Conservation (phyloP, 2,113 vertebrate genomes). For the Podilymbus podiceps region DNA sequence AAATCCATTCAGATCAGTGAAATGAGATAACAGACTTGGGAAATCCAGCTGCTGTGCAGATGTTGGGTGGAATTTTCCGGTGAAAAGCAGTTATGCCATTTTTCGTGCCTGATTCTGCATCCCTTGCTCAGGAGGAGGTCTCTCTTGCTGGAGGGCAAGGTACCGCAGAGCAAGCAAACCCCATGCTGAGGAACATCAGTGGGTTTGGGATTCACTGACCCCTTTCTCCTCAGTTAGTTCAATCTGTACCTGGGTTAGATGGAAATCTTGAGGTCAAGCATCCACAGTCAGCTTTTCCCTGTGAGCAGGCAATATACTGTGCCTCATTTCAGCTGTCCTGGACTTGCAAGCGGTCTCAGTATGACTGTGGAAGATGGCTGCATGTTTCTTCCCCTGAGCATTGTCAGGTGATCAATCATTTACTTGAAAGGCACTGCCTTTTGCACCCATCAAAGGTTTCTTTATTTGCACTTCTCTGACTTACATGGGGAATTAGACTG, state of each 20-base stretch:
- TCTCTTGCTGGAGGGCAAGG: neutral
- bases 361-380: neutral
- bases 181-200: neutral
- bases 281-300: neutral
- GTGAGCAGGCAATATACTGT: neutral
- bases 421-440: neutral
- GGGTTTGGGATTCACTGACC: neutral
- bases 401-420: neutral
- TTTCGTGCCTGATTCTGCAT: neutral
- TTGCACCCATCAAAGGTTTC: neutral
- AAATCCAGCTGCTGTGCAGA: slow-evolving; percentile 56
- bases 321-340: neutral
- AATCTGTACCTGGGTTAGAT: neutral
- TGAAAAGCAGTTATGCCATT: slow-evolving; percentile 4
- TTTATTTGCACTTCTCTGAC: neutral
- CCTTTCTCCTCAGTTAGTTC: neutral
- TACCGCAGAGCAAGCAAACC: neutral
- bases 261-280: neutral
- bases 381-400: neutral
- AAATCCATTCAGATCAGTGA: slow-evolving; percentile 45
- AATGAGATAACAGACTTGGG: slow-evolving; percentile 35
- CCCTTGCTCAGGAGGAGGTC: neutral
- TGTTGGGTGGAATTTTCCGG: slow-evolving; percentile 53
- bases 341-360: neutral
- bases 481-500: neutral